Evolutionary conservation across 2,113 vertebrate species (phyloP), one percentile per base, ranked within the genome.

Genomic region (Shinisaurus crocodilurus): DNA sequence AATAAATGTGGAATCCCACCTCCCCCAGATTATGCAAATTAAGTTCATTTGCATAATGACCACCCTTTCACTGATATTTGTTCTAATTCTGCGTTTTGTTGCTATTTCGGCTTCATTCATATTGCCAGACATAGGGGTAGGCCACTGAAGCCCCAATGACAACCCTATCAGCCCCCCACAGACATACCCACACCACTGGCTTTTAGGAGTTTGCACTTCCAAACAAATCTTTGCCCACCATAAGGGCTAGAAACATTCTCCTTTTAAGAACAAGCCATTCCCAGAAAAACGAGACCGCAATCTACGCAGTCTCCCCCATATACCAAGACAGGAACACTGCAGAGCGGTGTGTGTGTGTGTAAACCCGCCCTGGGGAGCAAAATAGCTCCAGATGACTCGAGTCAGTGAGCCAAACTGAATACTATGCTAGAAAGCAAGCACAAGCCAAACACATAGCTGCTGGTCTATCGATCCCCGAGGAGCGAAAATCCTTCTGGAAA

Each of bases 391-490:
- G 72, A 32, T 43, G 5, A 37, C 63, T 88, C 20, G 13, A 48
- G 18, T 23, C 34, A 79, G 60, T 63, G 60, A 88, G 32, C 57
- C 75, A 67, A 87, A 12, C 72, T 34, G 3, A 20, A 74, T 40
- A 15, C 20, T 7, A 40, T 13, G 25, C 18, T 8, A 27, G 13
- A 1, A 27, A 18, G 9, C 32, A 5, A 45, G 6, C 37, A 32
- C n/a, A 7, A 27, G 2, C 34, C 20, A 40, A 20, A 5, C n/a
- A 7, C n/a, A 18, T 3, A 6, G 29, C 10, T 5, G 3, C 2
- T 40, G n/a, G 27, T n/a, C 45, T 9, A 20, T 5, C 72, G 32
- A 34, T 72, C 10, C 69, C 34, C 9, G 2, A 9, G 40, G 5
- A 34, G 37, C 25, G 45, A 5, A 34, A 50, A 23, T 5, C 1